phyloP scores from a whole-genome alignment of 2,888 invertebrate genomes.

The Tipula confusa region DNA sequence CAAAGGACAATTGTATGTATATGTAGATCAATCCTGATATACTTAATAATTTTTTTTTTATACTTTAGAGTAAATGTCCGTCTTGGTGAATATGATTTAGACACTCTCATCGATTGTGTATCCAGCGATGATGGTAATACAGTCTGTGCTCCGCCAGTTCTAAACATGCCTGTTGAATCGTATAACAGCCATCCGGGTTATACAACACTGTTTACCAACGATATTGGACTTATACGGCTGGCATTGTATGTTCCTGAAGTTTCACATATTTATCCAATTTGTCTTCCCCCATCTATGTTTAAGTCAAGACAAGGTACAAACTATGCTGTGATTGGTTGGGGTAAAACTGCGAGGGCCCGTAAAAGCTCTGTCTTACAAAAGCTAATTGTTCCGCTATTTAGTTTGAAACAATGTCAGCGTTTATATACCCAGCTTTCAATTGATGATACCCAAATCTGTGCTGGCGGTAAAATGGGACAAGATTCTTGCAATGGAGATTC shows the following conservation, averaged over 20 bases:
- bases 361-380: slow-evolving; percentile 57
- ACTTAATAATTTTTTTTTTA: neutral
- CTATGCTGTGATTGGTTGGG: slow-evolving; percentile 60
- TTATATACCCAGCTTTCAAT: slow-evolving; percentile 43
- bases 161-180: slow-evolving; percentile 59
- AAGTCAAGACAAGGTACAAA: slow-evolving; percentile 50
- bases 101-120: slow-evolving; percentile 50
- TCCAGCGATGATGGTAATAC: slow-evolving; percentile 57
- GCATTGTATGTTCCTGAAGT: slow-evolving; percentile 49
- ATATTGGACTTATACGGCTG: slow-evolving; percentile 68
- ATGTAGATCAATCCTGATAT: neutral
- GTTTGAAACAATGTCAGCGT: slow-evolving; percentile 51
- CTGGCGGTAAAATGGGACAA: slow-evolving; percentile 61
- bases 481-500: slow-evolving; percentile 75
- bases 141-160: slow-evolving; percentile 60
- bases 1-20: neutral
- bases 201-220: slow-evolving; percentile 51
- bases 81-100: slow-evolving; percentile 45
- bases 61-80: slow-evolving; percentile 41
- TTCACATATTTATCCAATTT: slow-evolving; percentile 50
- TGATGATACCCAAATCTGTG: slow-evolving; percentile 57
- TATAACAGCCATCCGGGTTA: slow-evolving; percentile 65
- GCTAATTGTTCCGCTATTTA: slow-evolving; percentile 51
- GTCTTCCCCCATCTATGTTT: slow-evolving; percentile 40
- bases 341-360: slow-evolving; percentile 54